These are phyloP conservation scores for Micropterix aruncella DNA, from an alignment of 2,888 invertebrate species.

Conservation along the genomic window DNA sequence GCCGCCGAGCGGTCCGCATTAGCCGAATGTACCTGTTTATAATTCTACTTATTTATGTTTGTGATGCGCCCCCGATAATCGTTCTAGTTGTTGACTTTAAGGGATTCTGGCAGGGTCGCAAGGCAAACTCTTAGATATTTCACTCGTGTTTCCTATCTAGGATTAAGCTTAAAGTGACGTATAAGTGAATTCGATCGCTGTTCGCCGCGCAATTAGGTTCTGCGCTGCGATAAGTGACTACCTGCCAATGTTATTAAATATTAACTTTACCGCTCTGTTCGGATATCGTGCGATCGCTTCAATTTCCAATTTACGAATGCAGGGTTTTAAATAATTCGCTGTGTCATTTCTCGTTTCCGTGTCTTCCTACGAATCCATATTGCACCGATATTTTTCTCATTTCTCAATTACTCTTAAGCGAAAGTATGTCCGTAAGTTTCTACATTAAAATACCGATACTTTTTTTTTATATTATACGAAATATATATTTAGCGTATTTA, in stretches of 20 bases:
- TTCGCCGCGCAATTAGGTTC: too few relatives aligned
- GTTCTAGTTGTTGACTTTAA: not conserved
- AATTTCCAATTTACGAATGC: not conserved
- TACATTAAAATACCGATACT: not conserved
- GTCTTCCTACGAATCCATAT: not conserved
- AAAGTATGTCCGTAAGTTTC: not conserved
- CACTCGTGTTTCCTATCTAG: constrained; percentile 27
- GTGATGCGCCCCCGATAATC: not conserved
- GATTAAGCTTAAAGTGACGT: constrained; percentile 35
- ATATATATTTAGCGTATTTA: not conserved
- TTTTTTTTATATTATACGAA: not conserved
- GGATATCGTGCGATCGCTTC: not conserved
- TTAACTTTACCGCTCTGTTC: not conserved
- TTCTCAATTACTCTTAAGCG: too few relatives aligned
- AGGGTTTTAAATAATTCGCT: not conserved
- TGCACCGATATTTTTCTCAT: not conserved
- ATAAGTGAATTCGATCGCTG: too few relatives aligned
- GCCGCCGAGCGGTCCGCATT: not conserved
- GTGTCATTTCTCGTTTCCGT: not conserved
- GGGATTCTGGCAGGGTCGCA: not conserved
- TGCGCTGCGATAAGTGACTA: too few relatives aligned
- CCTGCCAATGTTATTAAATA: not conserved
- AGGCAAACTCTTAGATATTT: not conserved
- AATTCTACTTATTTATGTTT: not conserved
- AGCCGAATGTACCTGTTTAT: constrained; percentile 2